A percentile compares a stretch with the other conserved stretches of the same genome.
Evolutionary conservation across 2,797 vertebrate genomes (phyloP).

Genomic region (Australoheros facetus): DNA sequence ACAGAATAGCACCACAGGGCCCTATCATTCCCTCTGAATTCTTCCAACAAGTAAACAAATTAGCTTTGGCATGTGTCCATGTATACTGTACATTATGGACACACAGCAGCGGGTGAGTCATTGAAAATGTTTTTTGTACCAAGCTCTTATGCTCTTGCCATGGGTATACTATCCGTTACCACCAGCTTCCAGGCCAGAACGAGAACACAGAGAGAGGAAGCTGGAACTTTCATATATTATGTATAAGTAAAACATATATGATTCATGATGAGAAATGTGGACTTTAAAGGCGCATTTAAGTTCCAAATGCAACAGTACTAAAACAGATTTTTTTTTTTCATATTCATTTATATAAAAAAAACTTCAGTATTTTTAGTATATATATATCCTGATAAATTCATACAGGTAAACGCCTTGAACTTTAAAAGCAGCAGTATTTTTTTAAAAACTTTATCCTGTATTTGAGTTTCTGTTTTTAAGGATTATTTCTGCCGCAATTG

Average conservation of each 20-base stretch:
- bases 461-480: neutral
- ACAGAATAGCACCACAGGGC: conserved; percentile 33
- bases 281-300: conserved; percentile 12
- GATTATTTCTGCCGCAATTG: conserved; percentile 39
- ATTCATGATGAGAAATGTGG: conserved; percentile 44
- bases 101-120: conserved; percentile 2
- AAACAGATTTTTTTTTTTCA: neutral
- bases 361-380: neutral
- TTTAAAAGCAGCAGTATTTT: neutral
- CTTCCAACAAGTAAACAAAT: conserved; percentile 23
- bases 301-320: neutral
- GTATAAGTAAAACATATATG: conserved; percentile 59
- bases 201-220: conserved; percentile 23
- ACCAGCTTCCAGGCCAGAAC: conserved; percentile 37
- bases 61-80: conserved; percentile 5
- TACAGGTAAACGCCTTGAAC: neutral
- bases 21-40: conserved; percentile 13
- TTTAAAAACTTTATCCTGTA: neutral
- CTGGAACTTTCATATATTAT: conserved; percentile 69
- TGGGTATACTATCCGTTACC: conserved; percentile 55
- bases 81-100: neutral
- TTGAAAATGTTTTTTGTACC: conserved; percentile 7
- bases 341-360: neutral
- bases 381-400: neutral
- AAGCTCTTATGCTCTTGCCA: neutral